A percentile compares a stretch with the other conserved stretches of the same genome.
These are phyloP conservation scores for Cataglyphis albicans DNA, from an alignment of 2,888 invertebrate species.

Conservation along the genomic window DNA sequence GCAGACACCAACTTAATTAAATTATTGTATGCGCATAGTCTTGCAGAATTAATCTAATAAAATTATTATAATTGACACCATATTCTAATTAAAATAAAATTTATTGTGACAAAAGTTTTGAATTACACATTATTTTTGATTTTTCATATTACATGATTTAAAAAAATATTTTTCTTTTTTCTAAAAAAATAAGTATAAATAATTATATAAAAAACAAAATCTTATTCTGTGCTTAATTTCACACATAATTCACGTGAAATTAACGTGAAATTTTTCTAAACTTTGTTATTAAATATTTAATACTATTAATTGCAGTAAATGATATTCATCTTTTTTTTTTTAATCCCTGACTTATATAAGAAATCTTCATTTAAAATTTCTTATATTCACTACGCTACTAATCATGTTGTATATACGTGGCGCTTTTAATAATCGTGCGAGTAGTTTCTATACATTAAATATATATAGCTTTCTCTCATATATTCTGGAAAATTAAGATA, in stretches of 20 bases:
- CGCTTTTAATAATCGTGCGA: neutral
- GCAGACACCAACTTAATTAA: neutral
- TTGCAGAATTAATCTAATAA: neutral
- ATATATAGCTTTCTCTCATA: neutral
- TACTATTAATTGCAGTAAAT: neutral
- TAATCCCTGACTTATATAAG: neutral
- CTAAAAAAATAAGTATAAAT: neutral
- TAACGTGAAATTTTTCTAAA: neutral
- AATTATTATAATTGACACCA: neutral
- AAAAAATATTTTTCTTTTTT: neutral
- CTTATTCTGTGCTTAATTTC: neutral
- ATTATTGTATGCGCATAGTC: neutral
- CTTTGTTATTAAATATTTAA: neutral
- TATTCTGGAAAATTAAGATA: slow-evolving; percentile 9
- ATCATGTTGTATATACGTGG: neutral
- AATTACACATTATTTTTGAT: neutral
- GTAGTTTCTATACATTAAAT: neutral
- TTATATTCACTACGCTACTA: neutral
- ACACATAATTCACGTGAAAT: neutral
- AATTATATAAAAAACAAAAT: neutral
- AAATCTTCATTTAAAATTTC: neutral
- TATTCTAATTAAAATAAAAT: neutral
- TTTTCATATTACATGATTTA: neutral
- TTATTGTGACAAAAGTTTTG: neutral
- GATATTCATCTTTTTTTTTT: neutral